Conservation (phyloP, 2,797 vertebrate genomes). For the Argentina silus region DNA sequence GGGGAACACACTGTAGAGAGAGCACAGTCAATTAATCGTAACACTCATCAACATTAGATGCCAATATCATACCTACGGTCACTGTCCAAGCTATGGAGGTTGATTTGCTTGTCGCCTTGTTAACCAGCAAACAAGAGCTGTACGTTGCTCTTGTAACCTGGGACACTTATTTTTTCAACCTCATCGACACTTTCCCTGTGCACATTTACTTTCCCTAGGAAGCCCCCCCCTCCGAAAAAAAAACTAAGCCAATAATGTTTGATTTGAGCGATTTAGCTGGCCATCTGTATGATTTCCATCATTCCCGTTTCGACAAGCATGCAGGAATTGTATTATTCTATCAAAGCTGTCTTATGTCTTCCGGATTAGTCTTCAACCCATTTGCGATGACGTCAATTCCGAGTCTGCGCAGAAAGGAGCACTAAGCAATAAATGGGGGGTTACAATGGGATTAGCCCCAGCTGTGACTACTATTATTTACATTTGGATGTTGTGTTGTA, state of each 20-base stretch:
- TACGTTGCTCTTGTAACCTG: conserved; percentile 34
- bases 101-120: conserved; percentile 1
- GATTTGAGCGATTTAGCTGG: neutral
- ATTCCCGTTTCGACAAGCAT: neutral
- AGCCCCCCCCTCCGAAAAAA: neutral
- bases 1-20: no score
- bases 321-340: neutral
- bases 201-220: neutral
- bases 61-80: conserved; percentile 23
- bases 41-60: no score
- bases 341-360: conserved; percentile 36
- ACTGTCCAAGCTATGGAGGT: neutral
- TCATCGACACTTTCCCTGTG: conserved; percentile 44
- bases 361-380: conserved; percentile 40
- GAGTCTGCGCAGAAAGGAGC: conserved; percentile 55
- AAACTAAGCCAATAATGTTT: neutral
- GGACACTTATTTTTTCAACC: conserved; percentile 58
- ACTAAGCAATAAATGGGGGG: no score
- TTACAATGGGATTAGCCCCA: no score
- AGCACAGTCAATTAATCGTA: no score
- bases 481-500: no score
- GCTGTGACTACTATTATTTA: no score
- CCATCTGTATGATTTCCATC: neutral
- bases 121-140: conserved; percentile 32
- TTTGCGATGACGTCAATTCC: neutral